Percentiles rank a stretch among this genome's conserved stretches.
phyloP scores from a whole-genome alignment of 2,888 invertebrate genomes.

The Drosophila leonis region DNA sequence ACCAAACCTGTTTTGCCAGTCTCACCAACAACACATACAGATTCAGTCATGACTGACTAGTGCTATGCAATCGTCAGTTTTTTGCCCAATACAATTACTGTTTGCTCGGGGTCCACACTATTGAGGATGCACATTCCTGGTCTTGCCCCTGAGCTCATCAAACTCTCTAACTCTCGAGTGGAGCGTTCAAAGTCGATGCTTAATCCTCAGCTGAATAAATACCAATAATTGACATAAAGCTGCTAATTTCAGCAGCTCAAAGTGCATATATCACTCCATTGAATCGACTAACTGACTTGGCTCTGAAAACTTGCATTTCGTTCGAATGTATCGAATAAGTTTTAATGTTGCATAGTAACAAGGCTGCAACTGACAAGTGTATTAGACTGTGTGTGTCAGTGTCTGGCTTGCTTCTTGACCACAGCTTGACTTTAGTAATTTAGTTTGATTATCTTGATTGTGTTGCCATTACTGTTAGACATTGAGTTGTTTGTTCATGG shows the following conservation, averaged over 20 bases:
- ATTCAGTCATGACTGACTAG: slow-evolving; percentile 36
- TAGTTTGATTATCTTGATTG: slow-evolving; percentile 21
- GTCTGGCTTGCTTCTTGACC: slow-evolving; percentile 12
- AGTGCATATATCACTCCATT: slow-evolving; percentile 48
- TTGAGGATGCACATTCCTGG: slow-evolving; percentile 59
- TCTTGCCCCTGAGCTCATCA: slow-evolving; percentile 24
- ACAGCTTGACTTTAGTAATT: slow-evolving; percentile 28
- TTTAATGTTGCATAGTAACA: slow-evolving; percentile 22
- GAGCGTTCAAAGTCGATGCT: slow-evolving; percentile 49
- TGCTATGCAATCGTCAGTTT: slow-evolving; percentile 34
- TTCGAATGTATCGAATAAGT: slow-evolving; percentile 3
- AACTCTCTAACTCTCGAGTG: slow-evolving; percentile 33
- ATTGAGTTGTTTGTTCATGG: slow-evolving; percentile 9
- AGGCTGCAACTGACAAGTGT: background rate
- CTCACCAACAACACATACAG: background rate
- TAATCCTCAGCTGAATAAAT: slow-evolving; percentile 33
- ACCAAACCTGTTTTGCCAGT: slow-evolving; percentile 39
- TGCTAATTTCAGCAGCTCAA: slow-evolving; percentile 55
- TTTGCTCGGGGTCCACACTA: slow-evolving; percentile 39
- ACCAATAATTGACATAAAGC: slow-evolving; percentile 46
- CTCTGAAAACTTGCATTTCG: slow-evolving; percentile 12
- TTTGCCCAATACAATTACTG: slow-evolving; percentile 23
- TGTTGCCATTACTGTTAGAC: slow-evolving; percentile 20
- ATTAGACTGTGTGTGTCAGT: background rate
- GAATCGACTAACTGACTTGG: background rate